Base-by-base conservation (phyloP, 2,888 invertebrate species). In the Drosophila diplacantha region DNA sequence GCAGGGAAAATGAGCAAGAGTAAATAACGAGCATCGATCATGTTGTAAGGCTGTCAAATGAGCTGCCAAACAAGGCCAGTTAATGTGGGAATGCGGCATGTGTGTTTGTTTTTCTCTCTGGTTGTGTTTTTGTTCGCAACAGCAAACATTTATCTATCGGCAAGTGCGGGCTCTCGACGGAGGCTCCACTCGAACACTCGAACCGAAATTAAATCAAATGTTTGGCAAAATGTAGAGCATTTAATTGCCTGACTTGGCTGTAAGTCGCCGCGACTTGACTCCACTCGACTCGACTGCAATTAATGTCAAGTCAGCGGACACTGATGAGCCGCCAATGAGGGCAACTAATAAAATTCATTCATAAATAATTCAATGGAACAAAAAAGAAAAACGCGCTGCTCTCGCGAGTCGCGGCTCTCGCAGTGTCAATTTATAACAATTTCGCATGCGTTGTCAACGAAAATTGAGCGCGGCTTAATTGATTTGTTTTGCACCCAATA, bases 271-370 rank as follows among this genome's bases (percentile, higher is more conserved):
- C 20, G 56, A 57, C 31, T 37, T 26, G 52, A 63, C 39, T 52
- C 18, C 32, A 47, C 46, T 49, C 34, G 54, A 61, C 62, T 65
- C 46, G 55, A 56, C 47, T 75, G 78, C 83, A 77, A 78, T 83
- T 82, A 78, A 81, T 81, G 83, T 78, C 78, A 81, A 81, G 73
- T 70, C 72, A 68, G 56, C 68, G 58, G 78, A 78, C 78, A 73
- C 78, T 78, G 83, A 78, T 78, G 83, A 78, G 81, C 75, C 75
- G 78, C 73, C 83, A 80, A 81, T 80, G 79, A 81, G 82, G 83
- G 81, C 79, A 81, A 75, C 83, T 80, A 83, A 80, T 80, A 78
- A 77, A 84, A 83, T 77, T 82, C 84, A 82, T 83, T 80, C 81
- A 83, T 83, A 83, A 83, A 83, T 83, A 83, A 83, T 83, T 84